Conservation (phyloP, 2,797 vertebrate genomes). For the Mycteria americana region DNA sequence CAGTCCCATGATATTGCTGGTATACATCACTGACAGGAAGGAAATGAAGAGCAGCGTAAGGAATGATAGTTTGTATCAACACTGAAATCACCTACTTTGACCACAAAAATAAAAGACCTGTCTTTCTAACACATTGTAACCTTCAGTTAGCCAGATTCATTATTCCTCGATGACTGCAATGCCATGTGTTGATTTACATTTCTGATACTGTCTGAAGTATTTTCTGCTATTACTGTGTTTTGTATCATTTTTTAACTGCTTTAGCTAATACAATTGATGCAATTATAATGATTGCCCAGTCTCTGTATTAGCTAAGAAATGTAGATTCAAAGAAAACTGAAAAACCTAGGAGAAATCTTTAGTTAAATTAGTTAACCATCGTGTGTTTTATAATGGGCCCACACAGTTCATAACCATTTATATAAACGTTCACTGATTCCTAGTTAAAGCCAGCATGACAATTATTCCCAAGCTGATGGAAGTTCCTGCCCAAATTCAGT, state of each 20-base stretch:
- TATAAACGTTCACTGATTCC: neutral
- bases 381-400: neutral
- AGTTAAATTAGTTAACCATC: neutral
- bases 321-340: neutral
- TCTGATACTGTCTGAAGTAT: neutral
- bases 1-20: neutral
- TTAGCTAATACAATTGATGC: neutral
- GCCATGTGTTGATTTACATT: neutral
- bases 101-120: neutral
- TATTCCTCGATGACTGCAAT: neutral
- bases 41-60: neutral
- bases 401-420: neutral
- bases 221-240: neutral
- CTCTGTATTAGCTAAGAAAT: neutral
- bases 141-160: neutral
- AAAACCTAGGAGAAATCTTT: neutral
- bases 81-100: neutral
- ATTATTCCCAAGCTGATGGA: constrained; percentile 31
- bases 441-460: neutral
- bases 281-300: neutral
- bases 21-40: neutral
- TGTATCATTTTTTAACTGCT: neutral
- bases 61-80: neutral
- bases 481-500: constrained; percentile 32
- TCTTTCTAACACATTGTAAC: neutral